phyloP scores from a whole-genome alignment of 2,888 invertebrate species.

The Nasonia oneida region DNA sequence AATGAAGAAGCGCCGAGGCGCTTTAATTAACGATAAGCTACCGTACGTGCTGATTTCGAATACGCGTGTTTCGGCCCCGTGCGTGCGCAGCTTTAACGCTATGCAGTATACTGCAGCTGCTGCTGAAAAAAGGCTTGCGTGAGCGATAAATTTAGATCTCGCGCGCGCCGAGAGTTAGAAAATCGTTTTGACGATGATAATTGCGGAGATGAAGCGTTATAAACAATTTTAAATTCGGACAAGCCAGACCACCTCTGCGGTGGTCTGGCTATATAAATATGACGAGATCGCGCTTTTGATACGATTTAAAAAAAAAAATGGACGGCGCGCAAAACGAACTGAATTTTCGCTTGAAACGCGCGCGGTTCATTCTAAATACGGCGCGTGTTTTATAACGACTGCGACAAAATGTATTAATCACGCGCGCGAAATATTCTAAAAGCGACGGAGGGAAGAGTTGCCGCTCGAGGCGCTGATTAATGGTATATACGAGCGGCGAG shows the following conservation, averaged over 20 bases:
- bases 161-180: neutral
- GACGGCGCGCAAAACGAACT: too few relatives aligned
- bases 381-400: neutral
- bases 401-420: neutral
- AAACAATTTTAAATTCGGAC: too few relatives aligned
- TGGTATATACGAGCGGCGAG: neutral
- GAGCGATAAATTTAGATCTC: neutral
- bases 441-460: neutral
- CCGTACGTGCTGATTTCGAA: slow-evolving; percentile 14
- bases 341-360: too few relatives aligned
- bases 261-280: too few relatives aligned
- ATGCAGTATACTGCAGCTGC: neutral
- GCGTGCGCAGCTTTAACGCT: neutral
- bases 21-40: slow-evolving; percentile 60
- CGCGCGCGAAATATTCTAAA: neutral
- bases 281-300: too few relatives aligned
- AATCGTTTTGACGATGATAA: too few relatives aligned
- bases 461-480: neutral
- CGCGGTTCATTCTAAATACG: neutral
- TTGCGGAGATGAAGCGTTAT: too few relatives aligned
- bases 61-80: neutral
- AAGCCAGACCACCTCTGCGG: too few relatives aligned
- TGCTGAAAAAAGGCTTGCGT: neutral
- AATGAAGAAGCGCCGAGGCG: slow-evolving; percentile 17
- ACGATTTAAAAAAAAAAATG: too few relatives aligned